Evolutionary conservation across 2,797 vertebrate species (phyloP).

Genomic region (Allochrocebus solatus): DNA sequence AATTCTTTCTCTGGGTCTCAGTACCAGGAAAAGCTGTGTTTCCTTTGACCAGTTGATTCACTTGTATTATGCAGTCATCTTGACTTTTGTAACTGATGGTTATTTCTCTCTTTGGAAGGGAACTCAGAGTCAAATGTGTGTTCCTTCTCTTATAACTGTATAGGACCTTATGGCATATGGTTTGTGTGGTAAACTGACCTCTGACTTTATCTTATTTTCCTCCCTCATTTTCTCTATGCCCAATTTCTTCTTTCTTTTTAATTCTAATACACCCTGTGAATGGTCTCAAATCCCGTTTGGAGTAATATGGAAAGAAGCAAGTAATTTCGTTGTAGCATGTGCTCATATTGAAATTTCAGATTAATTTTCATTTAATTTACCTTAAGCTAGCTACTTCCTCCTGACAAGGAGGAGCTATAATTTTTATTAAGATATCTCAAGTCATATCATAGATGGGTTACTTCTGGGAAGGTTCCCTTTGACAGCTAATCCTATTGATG

Average conservation of each 20-base stretch:
- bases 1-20: background rate
- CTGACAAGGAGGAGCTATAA: constrained; percentile 18
- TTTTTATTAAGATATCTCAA: constrained; percentile 47
- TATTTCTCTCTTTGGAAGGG: background rate
- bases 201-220: background rate
- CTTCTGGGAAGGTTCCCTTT: constrained; percentile 41
- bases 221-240: constrained; percentile 34
- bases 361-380: constrained; percentile 51
- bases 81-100: background rate
- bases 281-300: constrained; percentile 22
- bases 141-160: background rate
- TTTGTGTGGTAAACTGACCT: background rate
- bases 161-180: background rate
- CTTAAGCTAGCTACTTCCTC: background rate
- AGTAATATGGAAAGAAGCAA: constrained; percentile 28
- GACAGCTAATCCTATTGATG: constrained; percentile 21
- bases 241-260: constrained; percentile 24
- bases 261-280: background rate
- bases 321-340: background rate
- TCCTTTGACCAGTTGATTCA: background rate
- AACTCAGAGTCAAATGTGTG: background rate
- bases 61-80: background rate
- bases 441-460: background rate
- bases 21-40: background rate
- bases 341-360: constrained; percentile 38